Evolutionary conservation across 2,888 invertebrate genomes (phyloP).

Genomic region (Cremastinae sp.): DNA sequence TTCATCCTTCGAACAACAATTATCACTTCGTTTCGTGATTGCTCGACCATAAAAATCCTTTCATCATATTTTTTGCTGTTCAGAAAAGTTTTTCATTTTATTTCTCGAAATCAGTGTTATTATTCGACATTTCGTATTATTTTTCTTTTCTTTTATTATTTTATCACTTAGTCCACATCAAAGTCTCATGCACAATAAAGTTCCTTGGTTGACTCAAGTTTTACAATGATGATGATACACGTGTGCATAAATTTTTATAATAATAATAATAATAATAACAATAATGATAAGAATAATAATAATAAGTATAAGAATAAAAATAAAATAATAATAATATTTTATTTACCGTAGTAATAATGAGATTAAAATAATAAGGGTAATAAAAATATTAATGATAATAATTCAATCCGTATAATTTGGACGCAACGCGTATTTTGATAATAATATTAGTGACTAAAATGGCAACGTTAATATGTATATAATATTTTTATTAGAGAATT

Average conservation of each 20-base stretch:
- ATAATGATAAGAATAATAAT: conserved; percentile 52
- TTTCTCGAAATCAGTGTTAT: conserved; percentile 63
- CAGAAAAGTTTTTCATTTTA: conserved; percentile 67
- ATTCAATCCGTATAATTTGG: conserved; percentile 54
- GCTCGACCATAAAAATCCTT: conserved; percentile 73
- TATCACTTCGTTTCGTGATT: conserved; percentile 62
- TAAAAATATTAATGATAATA: conserved; percentile 56
- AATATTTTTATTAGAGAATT: conserved; percentile 54
- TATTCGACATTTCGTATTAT: conserved; percentile 62
- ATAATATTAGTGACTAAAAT: conserved; percentile 68
- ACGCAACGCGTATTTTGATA: conserved; percentile 53
- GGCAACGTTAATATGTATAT: conserved; percentile 63
- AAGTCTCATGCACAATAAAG: conserved; percentile 62
- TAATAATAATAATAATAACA: conserved; percentile 51
- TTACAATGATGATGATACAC: conserved; percentile 60
- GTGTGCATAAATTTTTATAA: conserved; percentile 56
- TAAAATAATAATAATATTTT: conserved; percentile 53
- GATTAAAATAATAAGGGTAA: conserved; percentile 48
- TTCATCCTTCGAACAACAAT: conserved; percentile 50
- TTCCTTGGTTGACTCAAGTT: conserved; percentile 55
- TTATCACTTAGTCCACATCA: conserved; percentile 61
- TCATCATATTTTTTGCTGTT: conserved; percentile 68
- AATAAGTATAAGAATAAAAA: no score
- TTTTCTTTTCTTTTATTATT: conserved; percentile 61
- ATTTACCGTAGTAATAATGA: conserved; percentile 38